These are phyloP conservation scores for Chionis minor DNA, from an alignment of 2,113 vertebrate genomes.

Conservation along the genomic window DNA sequence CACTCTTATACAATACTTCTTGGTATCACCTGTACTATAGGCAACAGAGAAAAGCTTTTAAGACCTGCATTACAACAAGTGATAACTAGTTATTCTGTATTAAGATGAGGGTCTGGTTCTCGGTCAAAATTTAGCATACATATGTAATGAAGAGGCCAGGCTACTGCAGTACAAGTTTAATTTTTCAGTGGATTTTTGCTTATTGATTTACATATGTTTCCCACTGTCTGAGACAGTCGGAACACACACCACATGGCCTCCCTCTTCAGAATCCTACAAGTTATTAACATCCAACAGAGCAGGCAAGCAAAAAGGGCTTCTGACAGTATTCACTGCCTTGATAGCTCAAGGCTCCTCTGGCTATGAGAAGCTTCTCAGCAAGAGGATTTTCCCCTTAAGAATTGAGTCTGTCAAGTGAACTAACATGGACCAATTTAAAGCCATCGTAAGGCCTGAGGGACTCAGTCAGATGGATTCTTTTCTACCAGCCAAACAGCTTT, in stretches of 20 bases:
- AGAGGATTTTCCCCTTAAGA: background rate
- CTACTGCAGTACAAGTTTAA: background rate
- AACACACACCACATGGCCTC: background rate
- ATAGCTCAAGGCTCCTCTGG: background rate
- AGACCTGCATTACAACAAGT: background rate
- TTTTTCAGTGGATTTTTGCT: background rate
- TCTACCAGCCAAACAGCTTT: background rate
- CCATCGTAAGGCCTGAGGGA: background rate
- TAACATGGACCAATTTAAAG: background rate
- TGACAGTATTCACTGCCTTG: background rate
- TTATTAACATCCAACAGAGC: background rate
- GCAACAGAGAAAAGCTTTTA: background rate
- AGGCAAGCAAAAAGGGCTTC: background rate
- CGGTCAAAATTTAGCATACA: background rate
- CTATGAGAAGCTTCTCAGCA: background rate
- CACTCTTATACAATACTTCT: background rate
- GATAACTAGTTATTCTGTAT: background rate
- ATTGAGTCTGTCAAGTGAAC: background rate
- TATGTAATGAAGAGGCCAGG: background rate
- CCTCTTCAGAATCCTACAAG: background rate
- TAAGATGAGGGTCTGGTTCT: background rate
- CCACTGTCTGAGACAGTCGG: background rate
- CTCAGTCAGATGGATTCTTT: background rate
- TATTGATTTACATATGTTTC: rapidly evolving
- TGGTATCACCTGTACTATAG: background rate